These are phyloP conservation scores for Timandra comae DNA, from an alignment of 2,888 invertebrate genomes.

Conservation along the genomic window DNA sequence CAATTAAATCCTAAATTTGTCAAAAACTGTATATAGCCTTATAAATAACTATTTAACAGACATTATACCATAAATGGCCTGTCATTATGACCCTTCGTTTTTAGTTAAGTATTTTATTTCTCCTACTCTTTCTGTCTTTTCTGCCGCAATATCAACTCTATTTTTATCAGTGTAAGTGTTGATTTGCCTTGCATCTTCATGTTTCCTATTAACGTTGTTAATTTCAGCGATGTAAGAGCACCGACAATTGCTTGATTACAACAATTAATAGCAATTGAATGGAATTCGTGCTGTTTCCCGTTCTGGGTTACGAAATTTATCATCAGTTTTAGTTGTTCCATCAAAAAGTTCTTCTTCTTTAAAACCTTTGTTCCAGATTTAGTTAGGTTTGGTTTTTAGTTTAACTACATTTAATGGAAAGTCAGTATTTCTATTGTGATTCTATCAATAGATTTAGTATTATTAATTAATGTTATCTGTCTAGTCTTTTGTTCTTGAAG, in stretches of 20 bases:
- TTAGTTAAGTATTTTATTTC: slow-evolving; percentile 44
- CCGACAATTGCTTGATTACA: slow-evolving; percentile 68
- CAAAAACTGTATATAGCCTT: slow-evolving; percentile 3
- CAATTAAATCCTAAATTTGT: background rate
- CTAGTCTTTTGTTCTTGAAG: too few species aligned
- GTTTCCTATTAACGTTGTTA: slow-evolving; percentile 52
- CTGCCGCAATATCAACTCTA: slow-evolving; percentile 29
- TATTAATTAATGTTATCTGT: too few species aligned
- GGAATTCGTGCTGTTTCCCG: slow-evolving; percentile 66
- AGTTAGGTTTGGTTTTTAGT: too few species aligned
- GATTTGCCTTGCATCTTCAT: slow-evolving; percentile 18
- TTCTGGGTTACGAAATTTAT: slow-evolving; percentile 31
- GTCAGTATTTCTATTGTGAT: too few species aligned
- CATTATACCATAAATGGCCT: slow-evolving; percentile 47
- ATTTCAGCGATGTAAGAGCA: slow-evolving; percentile 64
- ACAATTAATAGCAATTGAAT: slow-evolving; percentile 72
- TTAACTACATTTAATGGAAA: too few species aligned
- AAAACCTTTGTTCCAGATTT: too few species aligned
- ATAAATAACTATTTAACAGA: slow-evolving; percentile 39
- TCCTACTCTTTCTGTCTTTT: slow-evolving; percentile 22
- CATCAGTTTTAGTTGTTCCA: too few species aligned
- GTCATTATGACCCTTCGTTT: slow-evolving; percentile 48
- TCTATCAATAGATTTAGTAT: too few species aligned
- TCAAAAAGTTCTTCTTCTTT: too few species aligned
- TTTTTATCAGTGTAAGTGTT: slow-evolving; percentile 22